These are phyloP conservation scores for Crotalus horridus DNA, from an alignment of 2,113 vertebrate genomes.

Conservation along the genomic window DNA sequence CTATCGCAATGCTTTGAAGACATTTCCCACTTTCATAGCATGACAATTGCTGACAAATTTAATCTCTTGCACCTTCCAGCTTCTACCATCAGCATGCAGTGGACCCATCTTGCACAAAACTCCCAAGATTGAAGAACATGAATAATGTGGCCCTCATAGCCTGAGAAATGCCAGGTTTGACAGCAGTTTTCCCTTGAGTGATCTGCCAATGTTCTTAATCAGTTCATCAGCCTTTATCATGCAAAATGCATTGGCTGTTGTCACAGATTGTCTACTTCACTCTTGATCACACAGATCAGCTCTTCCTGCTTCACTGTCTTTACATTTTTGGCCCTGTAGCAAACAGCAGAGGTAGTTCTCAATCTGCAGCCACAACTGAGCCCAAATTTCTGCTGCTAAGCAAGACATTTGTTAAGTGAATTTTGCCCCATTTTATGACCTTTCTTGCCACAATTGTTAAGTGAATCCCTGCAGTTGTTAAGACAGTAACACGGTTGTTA, in stretches of 20 bases:
- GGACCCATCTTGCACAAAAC: not conserved
- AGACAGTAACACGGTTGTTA: not conserved
- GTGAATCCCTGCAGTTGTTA: not conserved
- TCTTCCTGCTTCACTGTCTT: not conserved
- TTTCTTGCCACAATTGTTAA: not conserved
- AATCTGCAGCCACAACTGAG: not conserved
- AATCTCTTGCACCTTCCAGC: not conserved
- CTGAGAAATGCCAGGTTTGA: not conserved
- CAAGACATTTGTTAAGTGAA: not conserved
- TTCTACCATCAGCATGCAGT: not conserved
- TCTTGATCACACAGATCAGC: not conserved
- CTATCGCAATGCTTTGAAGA: not conserved
- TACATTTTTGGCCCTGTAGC: not conserved
- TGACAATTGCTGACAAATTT: not conserved
- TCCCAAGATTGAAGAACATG: not conserved
- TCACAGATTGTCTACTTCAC: not conserved
- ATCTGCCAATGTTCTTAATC: not conserved
- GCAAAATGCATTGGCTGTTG: not conserved
- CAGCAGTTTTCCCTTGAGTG: not conserved
- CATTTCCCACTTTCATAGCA: not conserved
- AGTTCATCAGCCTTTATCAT: not conserved
- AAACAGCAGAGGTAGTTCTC: not conserved
- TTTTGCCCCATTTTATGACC: not conserved
- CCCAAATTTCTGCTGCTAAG: not conserved
- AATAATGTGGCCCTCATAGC: not conserved